These are phyloP conservation scores for Polydrusus tereticollis DNA, from an alignment of 2,888 invertebrate genomes.

Conservation along the genomic window DNA sequence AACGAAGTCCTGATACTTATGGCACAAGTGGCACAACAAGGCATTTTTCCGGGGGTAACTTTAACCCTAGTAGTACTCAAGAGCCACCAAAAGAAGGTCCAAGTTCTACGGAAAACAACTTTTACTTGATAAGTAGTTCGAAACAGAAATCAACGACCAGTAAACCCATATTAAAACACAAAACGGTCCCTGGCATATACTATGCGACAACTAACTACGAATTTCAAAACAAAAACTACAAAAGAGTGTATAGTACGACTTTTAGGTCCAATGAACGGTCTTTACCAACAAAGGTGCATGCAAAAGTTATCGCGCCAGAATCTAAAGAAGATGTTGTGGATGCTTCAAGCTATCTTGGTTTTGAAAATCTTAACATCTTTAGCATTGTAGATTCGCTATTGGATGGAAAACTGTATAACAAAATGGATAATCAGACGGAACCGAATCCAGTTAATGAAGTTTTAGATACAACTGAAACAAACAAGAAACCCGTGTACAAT, in stretches of 20 bases:
- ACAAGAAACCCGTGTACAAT: background rate
- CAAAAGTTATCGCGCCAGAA: background rate
- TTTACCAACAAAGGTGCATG: background rate
- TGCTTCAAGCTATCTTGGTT: conserved; percentile 48
- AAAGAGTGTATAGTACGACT: conserved; percentile 51
- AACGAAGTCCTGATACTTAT: conserved; percentile 56
- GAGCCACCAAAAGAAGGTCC: conserved; percentile 28
- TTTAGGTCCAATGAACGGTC: conserved; percentile 39
- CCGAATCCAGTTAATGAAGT: background rate
- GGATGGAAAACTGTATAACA: conserved; percentile 57
- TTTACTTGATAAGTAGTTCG: conserved; percentile 34
- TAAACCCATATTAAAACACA: conserved; percentile 47
- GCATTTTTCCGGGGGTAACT: conserved; percentile 54
- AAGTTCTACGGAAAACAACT: conserved; percentile 8
- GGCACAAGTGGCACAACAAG: conserved; percentile 61
- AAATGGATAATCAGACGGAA: conserved; percentile 51
- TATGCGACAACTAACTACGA: conserved; percentile 54
- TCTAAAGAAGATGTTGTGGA: conserved; percentile 47
- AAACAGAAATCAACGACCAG: conserved; percentile 43
- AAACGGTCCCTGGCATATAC: conserved; percentile 40
- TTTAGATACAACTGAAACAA: background rate
- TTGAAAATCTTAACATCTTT: conserved; percentile 53
- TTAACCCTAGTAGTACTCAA: conserved; percentile 55
- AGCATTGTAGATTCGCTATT: conserved; percentile 57
- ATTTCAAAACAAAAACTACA: conserved; percentile 52